Conservation (phyloP, 2,113 vertebrate species). For the Hystrix cristata region DNA sequence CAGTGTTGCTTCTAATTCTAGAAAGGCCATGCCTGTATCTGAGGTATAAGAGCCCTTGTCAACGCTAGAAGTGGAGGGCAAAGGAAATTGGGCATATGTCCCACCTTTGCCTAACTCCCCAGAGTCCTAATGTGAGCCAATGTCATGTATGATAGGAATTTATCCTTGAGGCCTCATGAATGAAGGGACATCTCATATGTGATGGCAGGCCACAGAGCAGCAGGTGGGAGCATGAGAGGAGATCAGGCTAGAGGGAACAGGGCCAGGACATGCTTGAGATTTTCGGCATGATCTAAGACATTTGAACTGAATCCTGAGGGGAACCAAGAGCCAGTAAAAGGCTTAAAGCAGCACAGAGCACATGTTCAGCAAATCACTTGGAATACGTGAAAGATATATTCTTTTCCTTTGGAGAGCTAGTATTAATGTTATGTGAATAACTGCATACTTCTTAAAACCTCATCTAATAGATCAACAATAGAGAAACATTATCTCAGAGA, state of each 20-base stretch:
- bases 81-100: not conserved
- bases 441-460: not conserved
- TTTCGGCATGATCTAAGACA: not conserved
- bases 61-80: not conserved
- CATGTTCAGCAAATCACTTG: not conserved
- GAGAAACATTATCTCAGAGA: not conserved
- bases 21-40: not conserved
- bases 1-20: not conserved
- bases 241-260: not conserved
- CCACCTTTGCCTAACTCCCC: not conserved
- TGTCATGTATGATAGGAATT: not conserved
- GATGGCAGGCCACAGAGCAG: not conserved
- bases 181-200: not conserved
- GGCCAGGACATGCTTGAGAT: not conserved
- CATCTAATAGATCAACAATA: not conserved
- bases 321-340: not conserved
- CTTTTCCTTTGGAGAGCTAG: not conserved
- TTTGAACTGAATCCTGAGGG: not conserved
- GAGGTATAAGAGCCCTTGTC: not conserved
- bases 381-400: not conserved
- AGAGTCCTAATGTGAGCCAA: not conserved
- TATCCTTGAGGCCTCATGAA: fast-evolving
- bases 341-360: not conserved
- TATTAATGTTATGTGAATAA: slow-evolving; percentile 17
- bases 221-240: not conserved